These are phyloP conservation scores for Polypedilum vanderplanki DNA, from an alignment of 1,140 invertebrate species.

Conservation along the genomic window DNA sequence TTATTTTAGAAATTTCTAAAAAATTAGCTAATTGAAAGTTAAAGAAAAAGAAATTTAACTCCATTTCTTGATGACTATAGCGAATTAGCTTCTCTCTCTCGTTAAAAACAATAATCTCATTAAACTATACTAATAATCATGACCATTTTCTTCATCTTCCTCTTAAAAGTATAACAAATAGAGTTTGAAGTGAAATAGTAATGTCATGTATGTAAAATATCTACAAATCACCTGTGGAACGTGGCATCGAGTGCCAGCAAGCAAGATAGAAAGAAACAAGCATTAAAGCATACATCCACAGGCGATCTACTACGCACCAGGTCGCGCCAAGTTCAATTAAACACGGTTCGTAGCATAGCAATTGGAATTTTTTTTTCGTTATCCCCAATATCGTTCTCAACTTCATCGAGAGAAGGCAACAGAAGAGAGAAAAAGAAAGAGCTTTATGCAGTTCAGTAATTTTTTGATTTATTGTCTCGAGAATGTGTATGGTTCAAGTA, in stretches of 20 bases:
- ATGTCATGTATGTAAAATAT: slow-evolving; percentile 21
- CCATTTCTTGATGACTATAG: no score
- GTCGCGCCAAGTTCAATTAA: slow-evolving; percentile 1
- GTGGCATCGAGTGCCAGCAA: background rate
- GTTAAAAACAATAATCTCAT: no score
- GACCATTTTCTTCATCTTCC: no score
- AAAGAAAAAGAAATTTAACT: no score
- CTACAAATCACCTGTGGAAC: slow-evolving; percentile 24
- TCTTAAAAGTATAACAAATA: slow-evolving; percentile 2
- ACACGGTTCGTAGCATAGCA: background rate
- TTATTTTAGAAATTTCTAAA: no score
- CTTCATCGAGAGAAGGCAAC: background rate
- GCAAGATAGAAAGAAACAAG: background rate
- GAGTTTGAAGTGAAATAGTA: background rate
- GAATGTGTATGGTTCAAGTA: background rate
- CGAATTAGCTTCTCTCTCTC: no score
- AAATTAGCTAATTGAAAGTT: no score
- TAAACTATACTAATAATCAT: no score
- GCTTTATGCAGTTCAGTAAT: slow-evolving; percentile 26
- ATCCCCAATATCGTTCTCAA: background rate
- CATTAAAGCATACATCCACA: slow-evolving; percentile 24
- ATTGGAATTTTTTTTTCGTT: background rate
- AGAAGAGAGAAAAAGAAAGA: background rate
- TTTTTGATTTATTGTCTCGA: slow-evolving; percentile 25
- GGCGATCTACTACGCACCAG: background rate